Base-by-base conservation (phyloP, 1,140 invertebrate genomes). In the Neodiprion lecontei region DNA sequence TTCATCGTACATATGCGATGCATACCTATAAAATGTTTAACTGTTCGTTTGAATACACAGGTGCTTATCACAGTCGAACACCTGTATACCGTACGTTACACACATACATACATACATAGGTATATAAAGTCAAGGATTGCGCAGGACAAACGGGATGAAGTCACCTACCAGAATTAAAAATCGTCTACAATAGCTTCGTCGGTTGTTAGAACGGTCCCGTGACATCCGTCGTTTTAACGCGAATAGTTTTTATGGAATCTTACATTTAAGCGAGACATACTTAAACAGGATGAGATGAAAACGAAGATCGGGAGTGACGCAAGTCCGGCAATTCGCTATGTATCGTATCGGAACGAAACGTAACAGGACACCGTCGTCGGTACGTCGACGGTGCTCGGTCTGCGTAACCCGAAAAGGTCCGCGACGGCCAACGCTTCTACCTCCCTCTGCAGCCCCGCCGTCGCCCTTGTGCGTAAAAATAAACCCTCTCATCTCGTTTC, bases 381-480 rank as follows among this genome's bases (percentile, higher is more conserved):
- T 12, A 12, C 75, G 67, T 71, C 75, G 78, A 78, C 79, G 79
- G 79, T 77, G 75, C 67, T 76, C 74, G 75, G 72, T 79, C 77
- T 78, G 81, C 81, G 80, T 87, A 84, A 85, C 86, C 86, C 85
- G 85, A 88, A 88, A 88, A 84, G 86, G 87, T 82, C 80, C 82
- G 85, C 67, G 14, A 11, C 53, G 48, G 5, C 23, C 73, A 53
- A 61, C 69, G 72, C 74, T 74, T 69, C 76, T 75, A 69, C 77
- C n/a, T 75, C 73, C 17, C 72, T 74, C 75, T 61, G 49, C 68
- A 74, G 73, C 80, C 77, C 75, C 77, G 21, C 75, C 74, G 76
- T 74, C 79, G 72, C 75, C 68, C 74, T 81, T 74, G 47, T 70
- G 67, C 69, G 72, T 86, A 88, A 87, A 88, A 88, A 88, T 88